These are phyloP conservation scores for Zaprionus ornatus DNA, from an alignment of 1,140 invertebrate species.

Conservation along the genomic window DNA sequence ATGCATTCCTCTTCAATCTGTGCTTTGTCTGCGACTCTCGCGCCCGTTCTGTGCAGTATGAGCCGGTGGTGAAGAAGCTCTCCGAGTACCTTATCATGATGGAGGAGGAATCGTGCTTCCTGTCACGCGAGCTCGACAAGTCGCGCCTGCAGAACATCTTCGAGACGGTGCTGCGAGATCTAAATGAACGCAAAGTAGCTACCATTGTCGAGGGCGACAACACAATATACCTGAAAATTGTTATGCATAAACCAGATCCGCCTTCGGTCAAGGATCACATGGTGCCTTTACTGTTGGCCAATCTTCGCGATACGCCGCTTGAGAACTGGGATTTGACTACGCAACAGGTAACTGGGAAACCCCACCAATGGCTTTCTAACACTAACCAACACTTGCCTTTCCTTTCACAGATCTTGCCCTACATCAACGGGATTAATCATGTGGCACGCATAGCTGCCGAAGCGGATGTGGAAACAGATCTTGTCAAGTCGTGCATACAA, in stretches of 20 bases:
- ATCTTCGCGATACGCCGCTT: slow-evolving; percentile 70
- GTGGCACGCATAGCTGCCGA: slow-evolving; percentile 91
- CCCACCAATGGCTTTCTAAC: not conserved
- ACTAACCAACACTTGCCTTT: not conserved
- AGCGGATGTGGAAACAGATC: slow-evolving; percentile 95
- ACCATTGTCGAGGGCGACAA: slow-evolving; percentile 91
- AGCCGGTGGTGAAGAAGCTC: slow-evolving; percentile 96
- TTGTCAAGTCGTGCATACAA: slow-evolving; percentile 97
- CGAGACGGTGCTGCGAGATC: slow-evolving; percentile 89
- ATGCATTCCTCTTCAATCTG: slow-evolving; percentile 97
- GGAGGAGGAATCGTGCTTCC: slow-evolving; percentile 92
- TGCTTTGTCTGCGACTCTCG: slow-evolving; percentile 97
- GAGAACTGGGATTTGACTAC: slow-evolving; percentile 96
- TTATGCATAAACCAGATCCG: slow-evolving; percentile 91
- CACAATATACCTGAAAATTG: slow-evolving; percentile 92
- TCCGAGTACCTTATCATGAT: slow-evolving; percentile 94
- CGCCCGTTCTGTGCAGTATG: slow-evolving; percentile 95
- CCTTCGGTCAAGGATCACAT: slow-evolving; percentile 94
- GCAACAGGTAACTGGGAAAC: slow-evolving; percentile 86
- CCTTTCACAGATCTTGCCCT: slow-evolving; percentile 89
- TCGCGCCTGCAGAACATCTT: slow-evolving; percentile 89
- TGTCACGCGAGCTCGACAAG: slow-evolving; percentile 88
- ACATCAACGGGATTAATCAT: slow-evolving; percentile 97
- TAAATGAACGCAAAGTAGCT: slow-evolving; percentile 92
- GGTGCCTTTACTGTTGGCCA: slow-evolving; percentile 91